Base-by-base conservation (phyloP, 1,140 invertebrate genomes). In the Megalonaias nervosa region DNA sequence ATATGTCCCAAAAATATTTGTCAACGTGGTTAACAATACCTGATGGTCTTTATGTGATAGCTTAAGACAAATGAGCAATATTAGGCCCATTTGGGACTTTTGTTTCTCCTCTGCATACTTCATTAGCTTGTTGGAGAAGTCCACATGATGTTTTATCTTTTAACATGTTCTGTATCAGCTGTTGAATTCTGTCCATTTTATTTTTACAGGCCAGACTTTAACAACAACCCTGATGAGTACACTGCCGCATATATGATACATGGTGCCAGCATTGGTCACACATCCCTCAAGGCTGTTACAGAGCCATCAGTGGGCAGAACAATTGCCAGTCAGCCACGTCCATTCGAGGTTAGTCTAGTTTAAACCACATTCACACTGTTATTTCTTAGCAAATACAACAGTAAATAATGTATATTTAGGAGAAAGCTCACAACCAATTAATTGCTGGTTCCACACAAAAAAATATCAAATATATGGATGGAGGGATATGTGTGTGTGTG, bases 211-310 rank as follows among this genome's bases (percentile, higher is more conserved):
- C 81, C 85, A 73, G 73, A 81, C 21, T n/a, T 67, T 61, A 68
- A 73, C 19, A 69, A 73, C 64, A 71, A 70, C 23, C 68, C 78
- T 48, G 85, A 90, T 79, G 74, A 84, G 23, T 85, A 83, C 26
- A 84, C 87, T 26, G 87, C 86, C 11, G 48, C 81, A 14, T 91
- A 90, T 81, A 85, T 74, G 13, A 84, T 91, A n/a, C 79, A 84
- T 72, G 91, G 90, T 31, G 74, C 84, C 23, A 67, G 79, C 15
- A 84, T 92, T 38, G 91, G 91, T 31, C 88, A 89, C 64, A 91
- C 90, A 1, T 84, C 82, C 21, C 81, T 92, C 57, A 88, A 84
- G 57, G 88, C 89, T 38, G 73, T 79, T 12, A 86, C 87, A 13
- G 72, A 77, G 26, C 80, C 86, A 14, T 81, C 84, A 66, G 78